Evolutionary conservation across 2,797 vertebrate genomes (phyloP), one percentile per base, ranked within the genome.

Genomic region (Ptychadena robeensis): DNA sequence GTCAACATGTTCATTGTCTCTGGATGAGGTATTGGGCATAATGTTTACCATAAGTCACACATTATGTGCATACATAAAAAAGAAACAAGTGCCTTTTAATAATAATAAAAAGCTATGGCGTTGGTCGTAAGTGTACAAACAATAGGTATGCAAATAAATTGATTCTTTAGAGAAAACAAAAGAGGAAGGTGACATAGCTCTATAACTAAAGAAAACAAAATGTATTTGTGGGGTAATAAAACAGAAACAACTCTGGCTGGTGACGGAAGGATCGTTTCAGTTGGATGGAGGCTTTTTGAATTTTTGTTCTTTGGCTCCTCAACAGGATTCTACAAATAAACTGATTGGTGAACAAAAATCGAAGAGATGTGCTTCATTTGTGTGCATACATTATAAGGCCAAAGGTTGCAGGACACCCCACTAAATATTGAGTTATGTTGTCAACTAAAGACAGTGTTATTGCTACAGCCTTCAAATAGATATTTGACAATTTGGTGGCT

Each of bases 1-100:
- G 82, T 79, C 82, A 73, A 64, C 28, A 30, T 65, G 48, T 73
- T 73, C 82, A 83, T 79, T 83, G 82, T 83, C 76, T 83, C 72
- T 57, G 44, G 59, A 67, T 57, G 82, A 79, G 73, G 82, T 37
- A 61, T 27, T 59, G 63, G 63, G 68, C 18, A 28, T 83, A 79
- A 79, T 83, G 61, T 78, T 79, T 83, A 73, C 69, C 35, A 79
- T 82, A 65, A 77, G 67, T 82, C 73, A 67, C 71, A 83, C 63
- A 76, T 28, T 83, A 78, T 78, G 67, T 78, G 67, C 74, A 69
- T 76, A 31, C 40, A 72, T n/a, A 73, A 83, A n/a, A 53, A 73
- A 59, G 68, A 67, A 32, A 59, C 31, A n/a, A 25, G 61, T 73
- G 61, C 15, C 14, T 53, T 70, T 69, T 44, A 22, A 57, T 82